A percentile compares a stretch with the other conserved stretches of the same genome.
Conservation (phyloP, 2,888 invertebrate species). For the Malacosoma neustria region DNA sequence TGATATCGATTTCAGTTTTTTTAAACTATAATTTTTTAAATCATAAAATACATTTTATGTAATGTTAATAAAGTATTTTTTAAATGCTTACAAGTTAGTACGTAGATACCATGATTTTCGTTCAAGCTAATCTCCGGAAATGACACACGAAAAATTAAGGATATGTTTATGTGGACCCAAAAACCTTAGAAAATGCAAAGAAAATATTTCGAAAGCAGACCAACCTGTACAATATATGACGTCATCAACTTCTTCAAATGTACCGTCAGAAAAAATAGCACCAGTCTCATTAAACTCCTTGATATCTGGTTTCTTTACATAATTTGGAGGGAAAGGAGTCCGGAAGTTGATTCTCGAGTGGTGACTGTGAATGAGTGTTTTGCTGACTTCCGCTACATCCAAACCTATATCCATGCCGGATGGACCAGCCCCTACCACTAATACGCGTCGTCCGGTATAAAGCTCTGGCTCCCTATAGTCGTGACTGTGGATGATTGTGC, state of each 20-base stretch:
- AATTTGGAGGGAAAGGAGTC: constrained; percentile 59
- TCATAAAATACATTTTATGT: background rate
- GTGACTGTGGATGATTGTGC: constrained; percentile 81
- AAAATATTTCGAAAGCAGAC: too few relatives aligned
- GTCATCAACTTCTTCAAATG: constrained; percentile 74
- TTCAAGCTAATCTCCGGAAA: too few relatives aligned
- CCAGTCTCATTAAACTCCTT: constrained; percentile 62
- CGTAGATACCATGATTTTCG: too few relatives aligned
- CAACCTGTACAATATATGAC: constrained; percentile 83
- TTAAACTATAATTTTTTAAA: too few relatives aligned
- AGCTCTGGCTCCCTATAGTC: constrained; percentile 78
- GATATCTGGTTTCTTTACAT: constrained; percentile 68
- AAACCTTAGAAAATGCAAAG: too few relatives aligned
- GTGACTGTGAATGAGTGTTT: constrained; percentile 66
- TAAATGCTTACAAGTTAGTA: too few relatives aligned
- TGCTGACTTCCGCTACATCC: constrained; percentile 68
- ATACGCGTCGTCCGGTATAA: constrained; percentile 74
- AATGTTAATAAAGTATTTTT: background rate
- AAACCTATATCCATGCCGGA: constrained; percentile 84
- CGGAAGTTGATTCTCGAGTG: constrained; percentile 49
- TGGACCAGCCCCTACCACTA: constrained; percentile 81
- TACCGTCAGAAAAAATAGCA: constrained; percentile 76
- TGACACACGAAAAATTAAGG: too few relatives aligned
- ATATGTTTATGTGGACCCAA: too few relatives aligned
- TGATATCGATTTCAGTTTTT: too few relatives aligned